Conservation (phyloP, 2,888 invertebrate species). For the Cotesia congregata region DNA sequence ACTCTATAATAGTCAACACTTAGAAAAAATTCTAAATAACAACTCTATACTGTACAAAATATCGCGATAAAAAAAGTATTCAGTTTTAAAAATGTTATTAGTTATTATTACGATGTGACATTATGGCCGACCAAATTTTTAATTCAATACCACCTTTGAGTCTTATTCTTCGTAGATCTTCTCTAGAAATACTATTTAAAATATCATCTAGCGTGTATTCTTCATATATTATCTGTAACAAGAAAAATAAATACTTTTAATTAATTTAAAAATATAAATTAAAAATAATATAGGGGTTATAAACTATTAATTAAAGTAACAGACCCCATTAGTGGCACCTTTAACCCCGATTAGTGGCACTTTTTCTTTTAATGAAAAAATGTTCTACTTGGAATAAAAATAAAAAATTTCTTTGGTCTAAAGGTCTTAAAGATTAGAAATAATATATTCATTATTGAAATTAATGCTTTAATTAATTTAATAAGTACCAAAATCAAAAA, state of each 20-base stretch:
- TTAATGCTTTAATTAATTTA: too few relatives aligned
- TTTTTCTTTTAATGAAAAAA: too few relatives aligned
- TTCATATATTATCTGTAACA: constrained; percentile 76
- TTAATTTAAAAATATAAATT: not conserved
- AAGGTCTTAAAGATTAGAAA: too few relatives aligned
- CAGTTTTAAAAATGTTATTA: constrained; percentile 8
- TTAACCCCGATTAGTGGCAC: too few relatives aligned
- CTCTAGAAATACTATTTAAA: constrained; percentile 82
- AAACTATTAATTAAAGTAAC: too few relatives aligned
- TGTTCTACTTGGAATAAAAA: too few relatives aligned
- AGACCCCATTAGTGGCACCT: too few relatives aligned
- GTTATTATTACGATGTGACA: constrained; percentile 55
- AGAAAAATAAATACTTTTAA: constrained; percentile 45
- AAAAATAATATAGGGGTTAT: too few relatives aligned
- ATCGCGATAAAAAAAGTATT: not conserved
- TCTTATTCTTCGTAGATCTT: constrained; percentile 84
- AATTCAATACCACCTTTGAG: constrained; percentile 88
- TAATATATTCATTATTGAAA: too few relatives aligned
- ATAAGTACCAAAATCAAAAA: too few relatives aligned
- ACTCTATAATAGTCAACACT: not conserved
- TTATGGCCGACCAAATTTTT: constrained; percentile 87
- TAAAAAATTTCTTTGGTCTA: too few relatives aligned
- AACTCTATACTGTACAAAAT: constrained; percentile 35
- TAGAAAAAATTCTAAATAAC: not conserved
- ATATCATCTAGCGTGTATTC: constrained; percentile 87